Evolutionary conservation across 1,140 invertebrate genomes (phyloP).

Genomic region (Pogonomyrmex barbatus): DNA sequence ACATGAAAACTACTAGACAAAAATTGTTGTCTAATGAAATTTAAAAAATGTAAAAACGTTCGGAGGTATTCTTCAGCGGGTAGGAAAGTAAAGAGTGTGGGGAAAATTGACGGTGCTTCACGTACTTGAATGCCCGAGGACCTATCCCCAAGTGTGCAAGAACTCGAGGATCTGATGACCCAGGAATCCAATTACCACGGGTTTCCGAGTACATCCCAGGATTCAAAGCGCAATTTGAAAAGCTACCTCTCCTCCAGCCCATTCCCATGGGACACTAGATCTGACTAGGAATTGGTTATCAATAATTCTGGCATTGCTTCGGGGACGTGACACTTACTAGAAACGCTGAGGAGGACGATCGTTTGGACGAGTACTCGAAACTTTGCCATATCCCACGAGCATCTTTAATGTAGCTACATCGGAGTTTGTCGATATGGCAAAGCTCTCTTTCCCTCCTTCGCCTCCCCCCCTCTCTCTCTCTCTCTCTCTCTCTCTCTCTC

Average conservation of each 20-base stretch:
- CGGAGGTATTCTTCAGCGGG: background rate
- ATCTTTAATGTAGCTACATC: slow-evolving; percentile 53
- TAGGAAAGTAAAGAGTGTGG: background rate
- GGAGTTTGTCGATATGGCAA: slow-evolving; percentile 16
- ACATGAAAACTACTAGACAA: background rate
- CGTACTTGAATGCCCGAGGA: background rate
- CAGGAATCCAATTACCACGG: slow-evolving; percentile 57
- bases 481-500: too few relatives aligned
- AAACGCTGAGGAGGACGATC: slow-evolving; percentile 55
- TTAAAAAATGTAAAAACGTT: background rate
- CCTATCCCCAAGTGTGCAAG: slow-evolving; percentile 9
- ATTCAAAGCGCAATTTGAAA: slow-evolving; percentile 65
- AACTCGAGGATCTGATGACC: slow-evolving; percentile 49
- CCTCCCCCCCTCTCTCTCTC: too few relatives aligned
- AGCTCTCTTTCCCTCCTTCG: background rate
- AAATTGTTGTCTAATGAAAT: slow-evolving; percentile 6
- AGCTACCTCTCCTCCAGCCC: slow-evolving; percentile 32
- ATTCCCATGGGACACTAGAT: slow-evolving; percentile 31
- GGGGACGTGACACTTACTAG: slow-evolving; percentile 60
- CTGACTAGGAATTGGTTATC: slow-evolving; percentile 60
- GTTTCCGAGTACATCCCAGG: slow-evolving; percentile 31
- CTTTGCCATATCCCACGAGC: slow-evolving; percentile 46
- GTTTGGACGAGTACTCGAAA: slow-evolving; percentile 46
- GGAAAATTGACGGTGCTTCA: background rate
- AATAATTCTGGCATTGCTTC: slow-evolving; percentile 59